Conservation (phyloP, 2,797 vertebrate species). For the Echeneis naucrates region DNA sequence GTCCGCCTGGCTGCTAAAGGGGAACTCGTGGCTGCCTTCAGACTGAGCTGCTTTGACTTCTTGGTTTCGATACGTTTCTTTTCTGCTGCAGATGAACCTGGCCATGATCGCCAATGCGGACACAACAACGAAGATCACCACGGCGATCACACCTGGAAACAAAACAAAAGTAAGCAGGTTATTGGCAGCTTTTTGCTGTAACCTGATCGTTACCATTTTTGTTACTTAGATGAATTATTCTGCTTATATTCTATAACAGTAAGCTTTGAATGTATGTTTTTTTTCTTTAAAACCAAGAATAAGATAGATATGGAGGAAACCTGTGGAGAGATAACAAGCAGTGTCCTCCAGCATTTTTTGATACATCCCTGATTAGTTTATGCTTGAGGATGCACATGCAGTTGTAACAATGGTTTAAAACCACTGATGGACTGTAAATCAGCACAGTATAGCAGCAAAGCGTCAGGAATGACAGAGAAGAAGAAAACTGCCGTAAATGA, state of each 20-base stretch:
- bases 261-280: too few relatives aligned
- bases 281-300: too few relatives aligned
- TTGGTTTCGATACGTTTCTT: conserved; percentile 88
- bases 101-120: conserved; percentile 86
- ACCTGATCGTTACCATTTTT: too few relatives aligned
- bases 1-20: conserved; percentile 88
- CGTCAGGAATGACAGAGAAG: too few relatives aligned
- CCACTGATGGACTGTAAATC: not conserved
- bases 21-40: conserved; percentile 87
- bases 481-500: too few relatives aligned
- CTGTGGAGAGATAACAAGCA: too few relatives aligned
- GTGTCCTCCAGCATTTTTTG: too few relatives aligned
- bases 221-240: too few relatives aligned
- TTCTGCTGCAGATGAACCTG: conserved; percentile 89
- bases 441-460: not conserved
- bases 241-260: too few relatives aligned
- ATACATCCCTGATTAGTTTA: too few relatives aligned
- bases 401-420: not conserved
- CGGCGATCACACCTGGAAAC: conserved; percentile 88
- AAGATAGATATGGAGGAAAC: too few relatives aligned
- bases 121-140: conserved; percentile 91
- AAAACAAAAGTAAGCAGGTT: not conserved
- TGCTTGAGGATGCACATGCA: not conserved
- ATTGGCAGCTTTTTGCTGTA: too few relatives aligned
- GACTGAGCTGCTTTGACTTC: conserved; percentile 88